These are phyloP conservation scores for Argyresthia goedartella DNA, from an alignment of 2,888 invertebrate species.

Conservation along the genomic window DNA sequence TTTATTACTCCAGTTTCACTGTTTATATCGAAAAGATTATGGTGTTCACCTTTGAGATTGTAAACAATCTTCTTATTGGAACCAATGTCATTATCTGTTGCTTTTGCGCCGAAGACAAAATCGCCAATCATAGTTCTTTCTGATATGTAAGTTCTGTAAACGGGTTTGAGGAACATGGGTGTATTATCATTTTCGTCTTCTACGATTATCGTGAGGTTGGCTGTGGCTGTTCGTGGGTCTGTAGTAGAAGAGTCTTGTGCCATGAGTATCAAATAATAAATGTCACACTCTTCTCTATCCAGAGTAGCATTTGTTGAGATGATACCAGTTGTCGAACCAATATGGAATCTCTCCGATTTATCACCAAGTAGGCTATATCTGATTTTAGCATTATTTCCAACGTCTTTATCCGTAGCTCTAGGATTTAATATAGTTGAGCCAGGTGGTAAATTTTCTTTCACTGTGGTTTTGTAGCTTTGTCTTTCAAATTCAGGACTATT, in stretches of 20 bases:
- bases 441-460: constrained; percentile 85
- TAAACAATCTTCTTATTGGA: constrained; percentile 86
- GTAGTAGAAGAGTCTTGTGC: constrained; percentile 92
- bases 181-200: constrained; percentile 89
- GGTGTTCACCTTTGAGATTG: constrained; percentile 81
- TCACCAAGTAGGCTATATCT: constrained; percentile 88
- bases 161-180: constrained; percentile 80
- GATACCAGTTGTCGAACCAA: constrained; percentile 83
- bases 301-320: constrained; percentile 80
- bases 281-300: constrained; percentile 83
- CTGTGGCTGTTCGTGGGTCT: constrained; percentile 84
- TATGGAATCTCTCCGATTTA: constrained; percentile 82
- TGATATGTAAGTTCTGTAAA: constrained; percentile 85
- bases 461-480: constrained; percentile 81
- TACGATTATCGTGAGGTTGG: constrained; percentile 84
- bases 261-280: constrained; percentile 86
- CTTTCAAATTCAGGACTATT: constrained; percentile 90
- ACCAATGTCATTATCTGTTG: constrained; percentile 86
- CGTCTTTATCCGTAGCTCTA: constrained; percentile 84
- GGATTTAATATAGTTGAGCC: constrained; percentile 85
- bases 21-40: constrained; percentile 83
- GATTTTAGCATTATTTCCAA: constrained; percentile 88
- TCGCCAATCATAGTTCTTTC: constrained; percentile 84
- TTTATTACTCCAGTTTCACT: constrained; percentile 89
- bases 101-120: constrained; percentile 93